Evolutionary conservation across 2,797 vertebrate species (phyloP).

Genomic region (Hozukius guyotensis): DNA sequence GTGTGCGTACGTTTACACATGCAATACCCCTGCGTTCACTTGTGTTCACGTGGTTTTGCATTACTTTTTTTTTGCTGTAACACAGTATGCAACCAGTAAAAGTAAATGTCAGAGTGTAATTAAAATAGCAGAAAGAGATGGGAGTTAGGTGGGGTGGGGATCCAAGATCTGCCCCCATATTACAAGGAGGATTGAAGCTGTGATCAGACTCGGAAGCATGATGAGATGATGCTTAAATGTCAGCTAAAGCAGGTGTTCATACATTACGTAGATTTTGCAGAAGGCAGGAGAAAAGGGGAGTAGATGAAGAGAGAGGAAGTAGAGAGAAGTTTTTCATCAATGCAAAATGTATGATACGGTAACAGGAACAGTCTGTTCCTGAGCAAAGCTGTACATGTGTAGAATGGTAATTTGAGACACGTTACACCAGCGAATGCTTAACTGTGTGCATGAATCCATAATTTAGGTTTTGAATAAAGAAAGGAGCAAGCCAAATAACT

Average conservation of each 20-base stretch:
- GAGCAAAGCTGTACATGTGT: not conserved
- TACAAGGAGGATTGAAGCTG: slow-evolving; percentile 12
- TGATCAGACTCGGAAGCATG: slow-evolving; percentile 27
- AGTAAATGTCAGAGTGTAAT: slow-evolving; percentile 47
- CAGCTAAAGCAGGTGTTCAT: slow-evolving; percentile 31
- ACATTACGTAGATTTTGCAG: not conserved
- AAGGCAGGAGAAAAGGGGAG: not conserved
- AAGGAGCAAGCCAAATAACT: not conserved
- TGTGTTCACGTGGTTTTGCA: not conserved
- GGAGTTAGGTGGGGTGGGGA: not conserved
- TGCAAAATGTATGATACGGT: not conserved
- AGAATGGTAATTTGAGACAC: not conserved
- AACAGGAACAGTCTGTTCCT: not conserved
- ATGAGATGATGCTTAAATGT: slow-evolving; percentile 44
- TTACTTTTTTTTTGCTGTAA: not conserved
- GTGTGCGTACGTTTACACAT: not conserved
- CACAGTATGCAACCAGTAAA: slow-evolving; percentile 2
- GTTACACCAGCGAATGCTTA: not conserved
- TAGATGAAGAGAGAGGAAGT: not conserved
- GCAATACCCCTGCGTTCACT: not conserved
- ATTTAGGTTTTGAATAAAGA: not conserved
- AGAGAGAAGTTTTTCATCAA: not conserved
- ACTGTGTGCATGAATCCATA: not conserved
- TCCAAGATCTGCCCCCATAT: not conserved
- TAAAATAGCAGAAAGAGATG: slow-evolving; percentile 8